These are phyloP conservation scores for Augiades crinisus DNA, from an alignment of 2,888 invertebrate genomes.

Conservation along the genomic window DNA sequence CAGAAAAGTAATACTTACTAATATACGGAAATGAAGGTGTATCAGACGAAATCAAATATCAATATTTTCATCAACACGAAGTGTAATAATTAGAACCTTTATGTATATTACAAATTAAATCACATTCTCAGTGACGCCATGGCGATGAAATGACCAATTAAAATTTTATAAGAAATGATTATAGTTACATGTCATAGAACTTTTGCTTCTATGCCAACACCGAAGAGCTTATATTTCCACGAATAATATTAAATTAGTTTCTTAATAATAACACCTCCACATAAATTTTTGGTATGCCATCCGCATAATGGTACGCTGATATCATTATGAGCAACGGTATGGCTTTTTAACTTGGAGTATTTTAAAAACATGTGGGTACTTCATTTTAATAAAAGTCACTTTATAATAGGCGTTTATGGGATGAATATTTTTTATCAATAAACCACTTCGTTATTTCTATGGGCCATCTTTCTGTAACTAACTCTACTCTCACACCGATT, in stretches of 20 bases:
- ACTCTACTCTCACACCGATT: constrained; percentile 60
- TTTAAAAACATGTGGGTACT: constrained; percentile 65
- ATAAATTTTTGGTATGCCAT: constrained; percentile 23
- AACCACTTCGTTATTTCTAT: constrained; percentile 43
- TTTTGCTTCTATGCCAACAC: background rate
- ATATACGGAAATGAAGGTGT: background rate
- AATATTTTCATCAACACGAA: constrained; percentile 4
- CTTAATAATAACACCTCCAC: constrained; percentile 22
- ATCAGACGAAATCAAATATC: background rate
- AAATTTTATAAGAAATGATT: constrained; percentile 15
- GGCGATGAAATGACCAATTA: constrained; percentile 20
- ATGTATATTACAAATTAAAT: constrained; percentile 16
- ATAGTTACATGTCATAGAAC: background rate
- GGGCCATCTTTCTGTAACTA: constrained; percentile 45
- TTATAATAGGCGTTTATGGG: constrained; percentile 46
- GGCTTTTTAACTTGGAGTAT: constrained; percentile 32
- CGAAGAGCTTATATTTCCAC: constrained; percentile 1
- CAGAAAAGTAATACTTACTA: no score
- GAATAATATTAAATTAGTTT: constrained; percentile 12
- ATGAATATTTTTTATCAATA: constrained; percentile 64
- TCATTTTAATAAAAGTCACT: constrained; percentile 52
- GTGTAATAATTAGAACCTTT: background rate
- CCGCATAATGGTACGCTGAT: constrained; percentile 15
- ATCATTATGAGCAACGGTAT: constrained; percentile 18
- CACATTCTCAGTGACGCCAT: constrained; percentile 12